Evolutionary conservation across 1,140 invertebrate genomes (phyloP), one percentile per base, ranked within the genome.

Genomic region (Ips nitidus): DNA sequence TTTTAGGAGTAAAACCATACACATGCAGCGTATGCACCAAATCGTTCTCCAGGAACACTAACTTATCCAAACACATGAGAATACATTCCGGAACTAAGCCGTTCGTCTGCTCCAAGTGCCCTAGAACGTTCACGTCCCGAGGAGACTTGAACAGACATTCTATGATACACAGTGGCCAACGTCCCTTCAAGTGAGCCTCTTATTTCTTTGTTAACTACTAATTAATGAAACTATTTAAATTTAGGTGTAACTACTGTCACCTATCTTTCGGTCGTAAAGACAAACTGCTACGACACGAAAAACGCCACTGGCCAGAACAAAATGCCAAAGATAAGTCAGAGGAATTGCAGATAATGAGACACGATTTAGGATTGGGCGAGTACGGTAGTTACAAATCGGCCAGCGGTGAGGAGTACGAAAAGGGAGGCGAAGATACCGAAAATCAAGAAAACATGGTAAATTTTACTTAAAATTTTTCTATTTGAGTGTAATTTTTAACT

Each of bases 31-130:
- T 73, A 1, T 71, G 69, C 42, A 50, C 58, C 2, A 90, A 90
- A 79, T 86, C 85, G 57, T 90, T 90, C 73, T 88, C 87, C 7
- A 79, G 88, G 8, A 92, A 90, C 69, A 92, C 91, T 63, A 95
- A 95, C 82, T 84, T 95, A 2, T 91, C 93, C 69, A 91, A 94
- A 73, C 94, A 97, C 79, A 83, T 94, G 70, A 84, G 93, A 56
- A 88, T 88, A 43, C 90, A 91, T 79, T 86, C 85, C 43, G 89
- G 89, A 1, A 83, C 82, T 69, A 90, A 89, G 70, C 87, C 87
- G 0, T 89, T 90, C 76, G 88, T 90, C 0, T 92, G 90, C 75
- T 87, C 87, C 41, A 82, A 88, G 36, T 92, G 90, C 75, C 88
- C 90, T 56, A 86, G 89, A 69, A 90, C 89, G 45, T 91, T 91